Evolutionary conservation across 2,797 vertebrate genomes (phyloP).

Genomic region (Bryconaethiops microstoma): DNA sequence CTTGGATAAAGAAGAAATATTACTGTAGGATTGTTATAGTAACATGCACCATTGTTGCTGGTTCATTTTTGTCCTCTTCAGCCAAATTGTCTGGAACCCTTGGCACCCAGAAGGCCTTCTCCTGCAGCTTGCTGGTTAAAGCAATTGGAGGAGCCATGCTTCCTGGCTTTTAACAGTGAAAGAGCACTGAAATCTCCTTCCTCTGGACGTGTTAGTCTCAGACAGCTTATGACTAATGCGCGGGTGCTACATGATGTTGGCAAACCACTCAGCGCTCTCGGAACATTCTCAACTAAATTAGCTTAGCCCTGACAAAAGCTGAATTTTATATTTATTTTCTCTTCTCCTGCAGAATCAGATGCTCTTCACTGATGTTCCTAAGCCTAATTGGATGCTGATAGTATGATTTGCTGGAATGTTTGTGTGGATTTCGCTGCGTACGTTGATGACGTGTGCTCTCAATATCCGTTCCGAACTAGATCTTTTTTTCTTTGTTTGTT

Average conservation of each 20-base stretch:
- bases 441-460: not conserved
- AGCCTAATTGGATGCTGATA: slow-evolving; percentile 35
- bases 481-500: slow-evolving; percentile 1
- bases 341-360: slow-evolving; percentile 18
- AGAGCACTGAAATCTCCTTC: slow-evolving; percentile 32
- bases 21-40: not conserved
- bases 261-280: slow-evolving; percentile 26
- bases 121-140: not conserved
- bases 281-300: slow-evolving; percentile 35
- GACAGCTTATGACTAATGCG: slow-evolving; percentile 48
- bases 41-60: not conserved
- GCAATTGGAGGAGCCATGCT: not conserved
- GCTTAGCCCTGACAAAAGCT: slow-evolving; percentile 26
- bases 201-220: slow-evolving; percentile 33
- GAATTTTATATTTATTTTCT: slow-evolving; percentile 22
- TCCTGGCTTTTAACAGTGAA: not conserved
- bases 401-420: slow-evolving; percentile 25
- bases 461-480: not conserved
- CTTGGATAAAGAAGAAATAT: not conserved
- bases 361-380: not conserved
- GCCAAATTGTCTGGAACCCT: not conserved
- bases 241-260: slow-evolving; percentile 32
- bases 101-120: not conserved
- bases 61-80: not conserved
- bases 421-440: slow-evolving; percentile 9